Percentiles rank a stretch among this genome's conserved stretches.
These are phyloP conservation scores for Aricia artaxerxes DNA, from an alignment of 2,888 invertebrate genomes.

Conservation along the genomic window DNA sequence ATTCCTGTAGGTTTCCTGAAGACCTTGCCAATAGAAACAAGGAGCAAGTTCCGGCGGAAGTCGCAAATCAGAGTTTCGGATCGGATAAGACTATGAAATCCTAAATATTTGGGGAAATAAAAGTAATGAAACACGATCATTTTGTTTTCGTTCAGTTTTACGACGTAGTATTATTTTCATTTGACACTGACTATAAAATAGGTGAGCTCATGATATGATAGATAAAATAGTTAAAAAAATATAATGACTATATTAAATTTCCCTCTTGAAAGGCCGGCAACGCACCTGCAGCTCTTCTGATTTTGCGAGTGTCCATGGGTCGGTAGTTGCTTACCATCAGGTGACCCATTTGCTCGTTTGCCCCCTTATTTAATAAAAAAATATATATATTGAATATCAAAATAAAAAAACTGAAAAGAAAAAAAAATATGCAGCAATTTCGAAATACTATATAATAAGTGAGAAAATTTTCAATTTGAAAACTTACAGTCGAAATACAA, in stretches of 20 bases:
- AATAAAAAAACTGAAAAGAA: neutral
- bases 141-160: constrained; percentile 11
- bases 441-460: too few relatives aligned
- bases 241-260: neutral
- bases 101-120: neutral
- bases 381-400: neutral
- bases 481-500: too few relatives aligned
- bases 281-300: too few relatives aligned
- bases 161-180: neutral
- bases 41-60: neutral
- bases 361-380: too few relatives aligned
- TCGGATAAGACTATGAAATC: neutral
- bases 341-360: too few relatives aligned
- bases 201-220: neutral
- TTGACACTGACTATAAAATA: neutral
- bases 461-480: too few relatives aligned
- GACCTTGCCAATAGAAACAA: neutral
- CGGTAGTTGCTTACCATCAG: too few relatives aligned
- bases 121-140: neutral
- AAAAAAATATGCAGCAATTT: too few relatives aligned
- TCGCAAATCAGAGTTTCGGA: neutral
- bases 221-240: neutral
- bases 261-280: too few relatives aligned
- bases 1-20: neutral
- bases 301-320: too few relatives aligned